A percentile compares a stretch with the other conserved stretches of the same genome.
phyloP scores from a whole-genome alignment of 2,797 vertebrate species.

The Sebastes oblongus region DNA sequence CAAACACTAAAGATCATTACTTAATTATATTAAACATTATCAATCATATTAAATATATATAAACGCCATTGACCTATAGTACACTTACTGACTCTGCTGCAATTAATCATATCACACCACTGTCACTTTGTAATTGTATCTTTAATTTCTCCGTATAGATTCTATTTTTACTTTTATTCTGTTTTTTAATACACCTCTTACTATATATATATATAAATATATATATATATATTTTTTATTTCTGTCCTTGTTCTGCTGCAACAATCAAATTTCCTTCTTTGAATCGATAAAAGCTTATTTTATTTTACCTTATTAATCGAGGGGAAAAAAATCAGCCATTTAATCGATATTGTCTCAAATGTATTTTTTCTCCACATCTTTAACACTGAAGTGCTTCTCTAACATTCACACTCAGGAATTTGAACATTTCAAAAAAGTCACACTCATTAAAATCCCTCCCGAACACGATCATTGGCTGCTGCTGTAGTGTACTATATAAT shows the following conservation, averaged over 20 bases:
- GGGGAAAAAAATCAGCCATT: background rate
- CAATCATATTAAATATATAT: background rate
- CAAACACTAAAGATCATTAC: background rate
- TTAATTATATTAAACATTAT: background rate
- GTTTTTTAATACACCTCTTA: background rate
- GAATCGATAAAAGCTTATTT: background rate
- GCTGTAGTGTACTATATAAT: background rate
- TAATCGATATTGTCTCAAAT: background rate
- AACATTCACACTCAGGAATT: background rate
- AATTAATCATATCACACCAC: background rate
- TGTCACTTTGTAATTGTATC: background rate
- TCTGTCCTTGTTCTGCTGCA: background rate
- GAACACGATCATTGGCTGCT: background rate
- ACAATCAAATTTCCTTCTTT: background rate
- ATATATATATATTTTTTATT: background rate
- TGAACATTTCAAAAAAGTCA: background rate
- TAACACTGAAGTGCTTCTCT: background rate
- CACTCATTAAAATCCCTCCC: background rate
- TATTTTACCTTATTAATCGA: background rate
- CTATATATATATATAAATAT: background rate
- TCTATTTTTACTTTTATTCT: background rate
- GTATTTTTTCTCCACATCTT: background rate
- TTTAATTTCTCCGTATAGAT: background rate
- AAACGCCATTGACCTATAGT: background rate
- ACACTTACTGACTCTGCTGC: background rate